phyloP scores from a whole-genome alignment of 2,797 vertebrate species.

The Carapus acus region DNA sequence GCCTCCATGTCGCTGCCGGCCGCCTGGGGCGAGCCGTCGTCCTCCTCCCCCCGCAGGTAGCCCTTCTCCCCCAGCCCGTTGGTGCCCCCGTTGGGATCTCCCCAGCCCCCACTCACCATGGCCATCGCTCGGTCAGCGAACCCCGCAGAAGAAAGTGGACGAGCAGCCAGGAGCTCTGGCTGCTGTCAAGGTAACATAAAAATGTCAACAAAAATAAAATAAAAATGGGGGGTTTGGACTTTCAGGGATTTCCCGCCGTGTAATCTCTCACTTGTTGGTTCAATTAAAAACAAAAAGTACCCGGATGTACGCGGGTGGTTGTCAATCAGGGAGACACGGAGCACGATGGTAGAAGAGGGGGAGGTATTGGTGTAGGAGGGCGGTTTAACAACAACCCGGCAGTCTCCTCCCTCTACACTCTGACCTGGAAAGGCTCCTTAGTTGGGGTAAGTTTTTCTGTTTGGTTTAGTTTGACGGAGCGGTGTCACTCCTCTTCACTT shows the following conservation, averaged over 20 bases:
- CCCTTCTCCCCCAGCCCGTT: conserved; percentile 82
- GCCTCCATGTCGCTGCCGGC: conserved; percentile 85
- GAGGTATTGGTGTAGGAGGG: conserved; percentile 25
- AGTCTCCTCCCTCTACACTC: conserved; percentile 67
- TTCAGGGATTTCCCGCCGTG: background rate
- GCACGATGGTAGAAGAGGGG: conserved; percentile 16
- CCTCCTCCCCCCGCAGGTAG: conserved; percentile 81
- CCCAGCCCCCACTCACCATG: conserved; percentile 93
- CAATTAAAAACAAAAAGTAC: conserved; percentile 15
- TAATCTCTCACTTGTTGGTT: conserved; percentile 8
- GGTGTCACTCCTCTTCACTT: too few relatives aligned
- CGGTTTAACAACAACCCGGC: conserved; percentile 29
- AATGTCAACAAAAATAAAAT: conserved; percentile 13
- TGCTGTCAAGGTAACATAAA: conserved; percentile 59
- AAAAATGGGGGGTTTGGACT: conserved; percentile 7
- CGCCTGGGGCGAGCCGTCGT: conserved; percentile 83
- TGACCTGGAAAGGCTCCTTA: conserved; percentile 67
- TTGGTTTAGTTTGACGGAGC: too few relatives aligned
- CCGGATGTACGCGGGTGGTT: conserved; percentile 22
- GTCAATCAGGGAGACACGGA: conserved; percentile 11
- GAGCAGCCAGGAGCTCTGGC: conserved; percentile 47
- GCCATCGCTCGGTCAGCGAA: conserved; percentile 80
- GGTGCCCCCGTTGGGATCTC: conserved; percentile 85
- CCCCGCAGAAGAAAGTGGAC: conserved; percentile 54
- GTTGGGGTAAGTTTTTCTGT: conserved; percentile 52